Evolutionary conservation across 2,797 vertebrate species (phyloP), one percentile per base, ranked within the genome.

Genomic region (Jordanella pulchra): DNA sequence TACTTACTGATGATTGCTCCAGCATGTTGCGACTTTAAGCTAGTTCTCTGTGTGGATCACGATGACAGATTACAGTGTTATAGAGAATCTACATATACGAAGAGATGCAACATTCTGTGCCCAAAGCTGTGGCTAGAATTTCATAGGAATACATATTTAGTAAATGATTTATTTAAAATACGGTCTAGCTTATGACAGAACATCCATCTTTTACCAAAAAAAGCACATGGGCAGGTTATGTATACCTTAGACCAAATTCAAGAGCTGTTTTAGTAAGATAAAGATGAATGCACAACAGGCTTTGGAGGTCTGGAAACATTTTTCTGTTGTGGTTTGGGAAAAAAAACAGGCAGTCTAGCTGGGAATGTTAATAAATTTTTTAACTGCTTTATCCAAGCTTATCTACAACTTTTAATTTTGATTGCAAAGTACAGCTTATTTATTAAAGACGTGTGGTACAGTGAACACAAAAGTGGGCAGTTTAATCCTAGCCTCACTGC

Each of bases 31-130:
- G 15, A n/a, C 50, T 14, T 53, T 42, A 32, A 39, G 23, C 30
- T 18, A 2, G n/a, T 25, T 81, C 76, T 74, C 73, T 67, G 69
- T 21, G 69, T 73, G 55, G 18, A 47, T 28, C n/a, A 68, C 47
- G 30, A 25, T 87, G 81, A 87, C 61, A 71, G 67, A 86, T 79
- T 27, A 69, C 44, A 42, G 42, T 53, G 32, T 76, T 67, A 55
- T 45, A 70, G 44, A 35, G 50, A 48, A 56, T 2, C 45, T 32
- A 25, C 35, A 27, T 35, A 27, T 17, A 28, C 21, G 47, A 56
- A 63, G 73, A 77, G 70, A 80, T 81, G 51, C 73, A 71, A 73
- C 58, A 32, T 69, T n/a, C 67, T 71, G 32, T 67, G 82, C 67
- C 28, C 75, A 39, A 77, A 55, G 30, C 60, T 65, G 48, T 28